Percentiles rank a stretch among this genome's conserved stretches.
Evolutionary conservation across 2,797 vertebrate genomes (phyloP).

Genomic region (Australoheros facetus): DNA sequence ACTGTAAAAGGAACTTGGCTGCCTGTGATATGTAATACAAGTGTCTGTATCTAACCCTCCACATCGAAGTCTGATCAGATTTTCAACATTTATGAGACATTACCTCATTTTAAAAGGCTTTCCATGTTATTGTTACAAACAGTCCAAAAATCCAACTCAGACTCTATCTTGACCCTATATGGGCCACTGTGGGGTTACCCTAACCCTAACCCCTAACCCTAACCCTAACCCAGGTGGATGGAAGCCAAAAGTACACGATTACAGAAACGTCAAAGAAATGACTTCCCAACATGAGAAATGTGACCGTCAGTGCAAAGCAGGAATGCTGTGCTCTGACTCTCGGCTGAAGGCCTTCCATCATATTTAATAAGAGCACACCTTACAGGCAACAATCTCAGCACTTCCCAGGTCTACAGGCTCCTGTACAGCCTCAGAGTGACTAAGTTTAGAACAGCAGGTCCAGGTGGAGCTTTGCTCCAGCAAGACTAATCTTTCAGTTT

Average conservation of each 20-base stretch:
- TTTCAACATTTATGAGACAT: no score
- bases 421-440: no score
- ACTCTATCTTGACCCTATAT: background rate
- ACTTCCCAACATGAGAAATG: background rate
- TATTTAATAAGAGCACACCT: background rate
- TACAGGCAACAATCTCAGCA: background rate
- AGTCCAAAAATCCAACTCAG: background rate
- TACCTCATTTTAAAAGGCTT: no score
- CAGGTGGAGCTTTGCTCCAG: background rate
- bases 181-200: fast-evolving
- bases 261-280: background rate
- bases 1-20: no score
- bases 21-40: no score
- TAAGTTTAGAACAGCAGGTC: background rate
- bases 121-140: no score
- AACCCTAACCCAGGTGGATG: background rate
- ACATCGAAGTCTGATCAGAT: no score
- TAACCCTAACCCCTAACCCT: no score
- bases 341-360: background rate
- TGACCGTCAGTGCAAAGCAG: fast-evolving
- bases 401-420: background rate
- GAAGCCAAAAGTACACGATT: background rate
- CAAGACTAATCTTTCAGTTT: background rate
- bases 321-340: background rate
- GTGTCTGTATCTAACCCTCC: no score